A percentile compares a stretch with the other conserved stretches of the same genome.
phyloP scores from a whole-genome alignment of 2,888 invertebrate genomes.

The Lypha dubia region DNA sequence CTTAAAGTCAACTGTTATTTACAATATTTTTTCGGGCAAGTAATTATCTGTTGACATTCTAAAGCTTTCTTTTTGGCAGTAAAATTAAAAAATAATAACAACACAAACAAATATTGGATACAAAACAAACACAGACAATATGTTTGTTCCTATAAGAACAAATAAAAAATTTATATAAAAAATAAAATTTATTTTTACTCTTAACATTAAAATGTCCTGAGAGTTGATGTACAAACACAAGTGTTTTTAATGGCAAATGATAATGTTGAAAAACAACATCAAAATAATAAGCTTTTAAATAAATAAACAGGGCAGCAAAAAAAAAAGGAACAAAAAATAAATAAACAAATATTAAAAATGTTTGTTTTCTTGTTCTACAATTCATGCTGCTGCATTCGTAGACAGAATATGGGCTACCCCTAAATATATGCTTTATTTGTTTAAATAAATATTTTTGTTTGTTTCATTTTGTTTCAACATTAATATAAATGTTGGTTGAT shows the following conservation, averaged over 20 bases:
- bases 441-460: conserved; percentile 26
- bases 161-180: background rate
- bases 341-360: conserved; percentile 19
- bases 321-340: background rate
- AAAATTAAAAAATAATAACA: conserved; percentile 34
- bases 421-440: conserved; percentile 63
- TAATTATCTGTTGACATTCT: conserved; percentile 69
- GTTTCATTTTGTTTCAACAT: conserved; percentile 6
- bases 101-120: conserved; percentile 49
- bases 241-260: conserved; percentile 69
- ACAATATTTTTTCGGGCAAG: conserved; percentile 16
- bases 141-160: conserved; percentile 30
- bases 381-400: background rate
- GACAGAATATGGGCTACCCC: conserved; percentile 23
- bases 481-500: conserved; percentile 50
- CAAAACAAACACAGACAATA: conserved; percentile 65
- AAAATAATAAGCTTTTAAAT: conserved; percentile 49
- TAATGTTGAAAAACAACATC: conserved; percentile 42
- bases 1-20: conserved; percentile 32
- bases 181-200: conserved; percentile 21
- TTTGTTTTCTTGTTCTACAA: background rate
- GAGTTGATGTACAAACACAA: conserved; percentile 58
- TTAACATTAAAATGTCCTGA: conserved; percentile 35
- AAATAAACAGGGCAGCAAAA: conserved; percentile 40
- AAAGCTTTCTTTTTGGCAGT: conserved; percentile 4